Conservation (phyloP, 2,797 vertebrate species). For the Scyliorhinus canicula region DNA sequence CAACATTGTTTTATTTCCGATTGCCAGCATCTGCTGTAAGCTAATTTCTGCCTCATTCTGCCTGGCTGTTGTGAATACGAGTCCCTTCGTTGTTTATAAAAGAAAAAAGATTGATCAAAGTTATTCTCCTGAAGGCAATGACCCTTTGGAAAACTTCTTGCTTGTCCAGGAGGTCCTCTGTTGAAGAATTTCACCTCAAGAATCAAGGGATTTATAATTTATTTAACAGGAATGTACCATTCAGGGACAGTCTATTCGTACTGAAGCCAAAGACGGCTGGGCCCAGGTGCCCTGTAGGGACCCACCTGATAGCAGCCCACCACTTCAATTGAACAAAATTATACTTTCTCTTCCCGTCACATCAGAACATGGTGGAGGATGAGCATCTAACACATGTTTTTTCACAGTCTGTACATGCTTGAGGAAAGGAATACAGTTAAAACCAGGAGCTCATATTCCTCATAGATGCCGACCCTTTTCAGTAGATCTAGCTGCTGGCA, state of each 20-base stretch:
- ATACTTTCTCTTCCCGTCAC: not conserved
- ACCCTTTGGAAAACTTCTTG: not conserved
- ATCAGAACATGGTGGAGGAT: not conserved
- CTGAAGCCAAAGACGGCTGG: not conserved
- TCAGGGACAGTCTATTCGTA: not conserved
- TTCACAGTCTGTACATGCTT: not conserved
- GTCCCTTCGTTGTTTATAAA: not conserved
- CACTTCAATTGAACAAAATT: too few relatives aligned
- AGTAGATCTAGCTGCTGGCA: not conserved
- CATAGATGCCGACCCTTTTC: not conserved
- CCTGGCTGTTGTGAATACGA: not conserved
- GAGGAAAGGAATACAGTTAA: not conserved
- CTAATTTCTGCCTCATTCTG: not conserved
- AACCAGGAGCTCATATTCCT: not conserved
- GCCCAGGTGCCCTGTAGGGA: not conserved
- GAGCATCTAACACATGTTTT: not conserved
- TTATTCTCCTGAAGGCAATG: not conserved
- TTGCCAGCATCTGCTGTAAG: not conserved
- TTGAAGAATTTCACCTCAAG: not conserved
- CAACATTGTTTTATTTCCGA: not conserved
- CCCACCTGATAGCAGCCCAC: not conserved
- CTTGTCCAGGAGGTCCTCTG: not conserved
- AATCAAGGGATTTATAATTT: not conserved
- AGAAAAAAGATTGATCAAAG: not conserved
- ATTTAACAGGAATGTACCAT: not conserved